A percentile compares a stretch with the other conserved stretches of the same genome.
Conservation (phyloP, 2,797 vertebrate species). For the Botia kubotai region DNA sequence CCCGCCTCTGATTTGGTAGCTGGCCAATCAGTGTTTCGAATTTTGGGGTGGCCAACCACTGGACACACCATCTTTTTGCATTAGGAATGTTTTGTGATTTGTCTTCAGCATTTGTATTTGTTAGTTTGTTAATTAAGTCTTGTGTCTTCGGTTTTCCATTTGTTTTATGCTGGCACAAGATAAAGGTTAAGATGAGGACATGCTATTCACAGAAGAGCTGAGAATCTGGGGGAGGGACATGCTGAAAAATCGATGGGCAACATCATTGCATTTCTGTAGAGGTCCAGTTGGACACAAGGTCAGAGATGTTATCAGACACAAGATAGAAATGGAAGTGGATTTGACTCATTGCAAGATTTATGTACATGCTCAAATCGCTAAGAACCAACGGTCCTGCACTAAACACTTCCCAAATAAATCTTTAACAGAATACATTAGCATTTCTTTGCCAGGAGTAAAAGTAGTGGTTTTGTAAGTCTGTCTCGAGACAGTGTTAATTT, state of each 20-base stretch:
- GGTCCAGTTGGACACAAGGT: conserved; percentile 56
- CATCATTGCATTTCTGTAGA: conserved; percentile 46
- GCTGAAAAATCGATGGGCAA: conserved; percentile 54
- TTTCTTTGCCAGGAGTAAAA: conserved; percentile 1
- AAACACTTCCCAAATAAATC: conserved; percentile 12
- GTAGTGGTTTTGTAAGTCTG: not conserved
- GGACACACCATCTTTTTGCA: not conserved
- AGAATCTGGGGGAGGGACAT: conserved; percentile 34
- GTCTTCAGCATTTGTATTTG: not conserved
- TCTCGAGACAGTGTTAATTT: not conserved
- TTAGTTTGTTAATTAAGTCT: not conserved
- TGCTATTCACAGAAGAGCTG: conserved; percentile 28
- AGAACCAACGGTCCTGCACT: not conserved
- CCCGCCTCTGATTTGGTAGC: too few species aligned
- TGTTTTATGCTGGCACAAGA: conserved; percentile 35
- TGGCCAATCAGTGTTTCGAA: too few species aligned
- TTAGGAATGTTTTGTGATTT: not conserved
- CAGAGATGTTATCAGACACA: conserved; percentile 55
- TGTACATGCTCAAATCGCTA: not conserved
- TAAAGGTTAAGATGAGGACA: conserved; percentile 54
- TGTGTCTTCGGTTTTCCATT: conserved; percentile 23
- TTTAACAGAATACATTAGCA: not conserved
- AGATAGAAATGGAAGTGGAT: conserved; percentile 49
- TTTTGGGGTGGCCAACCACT: too few species aligned
- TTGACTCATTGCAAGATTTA: conserved; percentile 38